Conservation (phyloP, 64 coral and sea anemone genomes). For the Acropora yongei region DNA sequence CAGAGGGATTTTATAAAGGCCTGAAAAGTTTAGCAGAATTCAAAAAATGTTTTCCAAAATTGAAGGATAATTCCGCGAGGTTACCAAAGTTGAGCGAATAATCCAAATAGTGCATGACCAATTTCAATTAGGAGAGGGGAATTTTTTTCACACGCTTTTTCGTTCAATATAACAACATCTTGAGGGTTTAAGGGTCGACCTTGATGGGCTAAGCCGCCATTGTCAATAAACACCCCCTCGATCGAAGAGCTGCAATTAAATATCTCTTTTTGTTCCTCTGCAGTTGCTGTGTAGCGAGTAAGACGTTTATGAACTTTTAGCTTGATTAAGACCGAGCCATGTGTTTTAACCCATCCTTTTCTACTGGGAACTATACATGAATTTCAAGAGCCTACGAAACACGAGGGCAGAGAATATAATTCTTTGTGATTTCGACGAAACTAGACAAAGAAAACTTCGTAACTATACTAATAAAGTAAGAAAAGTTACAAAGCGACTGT, state of each 20-base stretch:
- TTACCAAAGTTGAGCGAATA: too few relatives aligned
- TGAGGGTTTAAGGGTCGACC: neutral
- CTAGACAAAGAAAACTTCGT: slow-evolving; percentile 2
- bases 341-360: slow-evolving; percentile 4
- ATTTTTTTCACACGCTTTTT: too few relatives aligned
- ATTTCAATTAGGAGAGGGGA: too few relatives aligned
- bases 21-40: too few relatives aligned
- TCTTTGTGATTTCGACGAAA: neutral
- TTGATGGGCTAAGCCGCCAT: neutral
- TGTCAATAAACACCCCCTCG: neutral
- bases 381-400: neutral
- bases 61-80: neutral
- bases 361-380: neutral
- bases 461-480: neutral
- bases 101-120: too few relatives aligned
- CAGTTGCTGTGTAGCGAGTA: neutral
- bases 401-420: neutral
- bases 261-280: neutral
- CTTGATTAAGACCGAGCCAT: slow-evolving; percentile 10
- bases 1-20: too few relatives aligned
- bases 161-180: too few relatives aligned
- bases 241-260: neutral
- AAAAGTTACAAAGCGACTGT: neutral
- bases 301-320: neutral
- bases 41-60: neutral